Conservation (phyloP, 2,888 invertebrate species). For the Brachyptera risi region DNA sequence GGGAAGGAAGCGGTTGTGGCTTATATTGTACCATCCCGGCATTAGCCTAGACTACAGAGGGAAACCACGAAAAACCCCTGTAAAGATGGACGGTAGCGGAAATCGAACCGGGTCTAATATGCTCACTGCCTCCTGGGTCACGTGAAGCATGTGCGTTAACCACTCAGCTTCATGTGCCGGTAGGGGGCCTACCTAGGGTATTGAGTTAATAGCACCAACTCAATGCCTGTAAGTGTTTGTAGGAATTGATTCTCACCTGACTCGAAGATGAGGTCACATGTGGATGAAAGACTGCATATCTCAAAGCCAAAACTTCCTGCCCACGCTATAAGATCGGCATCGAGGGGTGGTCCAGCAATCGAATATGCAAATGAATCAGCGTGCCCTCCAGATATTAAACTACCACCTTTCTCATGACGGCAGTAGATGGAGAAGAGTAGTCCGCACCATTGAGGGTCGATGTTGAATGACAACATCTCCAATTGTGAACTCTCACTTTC, state of each 20-base stretch:
- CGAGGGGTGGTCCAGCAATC: constrained; percentile 39
- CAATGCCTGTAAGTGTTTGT: neutral
- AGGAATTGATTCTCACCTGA: constrained; percentile 33
- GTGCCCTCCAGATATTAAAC: constrained; percentile 21
- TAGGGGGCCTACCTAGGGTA: too few relatives aligned
- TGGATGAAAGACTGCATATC: constrained; percentile 36
- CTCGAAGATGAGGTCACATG: constrained; percentile 37
- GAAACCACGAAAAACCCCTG: too few relatives aligned
- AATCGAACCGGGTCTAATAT: too few relatives aligned
- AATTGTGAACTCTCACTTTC: constrained; percentile 2
- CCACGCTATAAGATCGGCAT: constrained; percentile 36
- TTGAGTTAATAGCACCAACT: too few relatives aligned
- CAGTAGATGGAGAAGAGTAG: constrained; percentile 36
- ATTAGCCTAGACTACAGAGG: too few relatives aligned
- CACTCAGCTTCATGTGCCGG: too few relatives aligned
- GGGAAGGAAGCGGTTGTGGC: too few relatives aligned
- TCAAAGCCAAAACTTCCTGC: constrained; percentile 37
- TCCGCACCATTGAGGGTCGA: constrained; percentile 36
- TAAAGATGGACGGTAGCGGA: too few relatives aligned
- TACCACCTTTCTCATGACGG: constrained; percentile 33
- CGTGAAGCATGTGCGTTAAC: too few relatives aligned
- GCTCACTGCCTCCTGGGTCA: too few relatives aligned
- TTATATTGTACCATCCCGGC: too few relatives aligned
- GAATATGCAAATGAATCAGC: constrained; percentile 35
- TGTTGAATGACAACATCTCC: constrained; percentile 35